Percentiles rank a stretch among this genome's conserved stretches.
These are phyloP conservation scores for Eospalax fontanierii DNA, from an alignment of 2,797 vertebrate species.

Conservation along the genomic window DNA sequence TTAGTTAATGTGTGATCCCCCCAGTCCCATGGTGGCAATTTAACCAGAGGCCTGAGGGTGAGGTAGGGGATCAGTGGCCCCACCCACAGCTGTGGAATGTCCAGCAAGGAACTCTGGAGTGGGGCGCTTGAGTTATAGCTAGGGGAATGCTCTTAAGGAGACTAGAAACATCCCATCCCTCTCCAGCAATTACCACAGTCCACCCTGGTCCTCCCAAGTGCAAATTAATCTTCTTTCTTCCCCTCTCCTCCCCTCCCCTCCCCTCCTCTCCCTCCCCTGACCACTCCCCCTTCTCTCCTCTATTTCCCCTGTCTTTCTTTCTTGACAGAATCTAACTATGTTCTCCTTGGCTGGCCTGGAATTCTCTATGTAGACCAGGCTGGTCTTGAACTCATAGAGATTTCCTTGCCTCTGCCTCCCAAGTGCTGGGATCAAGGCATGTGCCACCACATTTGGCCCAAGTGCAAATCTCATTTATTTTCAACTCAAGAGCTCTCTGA, in stretches of 20 bases:
- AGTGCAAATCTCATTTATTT: neutral
- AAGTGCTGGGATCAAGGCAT: neutral
- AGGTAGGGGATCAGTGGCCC: neutral
- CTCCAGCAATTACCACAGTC: neutral
- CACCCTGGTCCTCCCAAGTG: neutral
- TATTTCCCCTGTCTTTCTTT: too few relatives aligned
- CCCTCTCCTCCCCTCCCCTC: neutral
- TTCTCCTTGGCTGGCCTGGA: neutral
- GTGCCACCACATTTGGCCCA: neutral
- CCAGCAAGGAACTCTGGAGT: constrained; percentile 12
- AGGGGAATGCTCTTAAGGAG: neutral
- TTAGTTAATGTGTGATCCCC: constrained; percentile 78
- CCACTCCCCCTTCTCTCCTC: too few relatives aligned
- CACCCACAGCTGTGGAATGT: constrained; percentile 48
- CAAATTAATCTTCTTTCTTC: neutral
- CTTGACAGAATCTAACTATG: neutral
- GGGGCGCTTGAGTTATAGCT: neutral
- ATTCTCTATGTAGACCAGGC: too few relatives aligned
- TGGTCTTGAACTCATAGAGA: neutral
- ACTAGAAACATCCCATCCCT: neutral
- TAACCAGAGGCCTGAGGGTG: constrained; percentile 73
- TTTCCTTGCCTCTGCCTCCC: neutral
- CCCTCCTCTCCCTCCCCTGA: too few relatives aligned
- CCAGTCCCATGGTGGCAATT: constrained; percentile 64
- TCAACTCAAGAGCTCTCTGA: neutral